phyloP scores from a whole-genome alignment of 1,140 invertebrate genomes.

The Vanessa atalanta region DNA sequence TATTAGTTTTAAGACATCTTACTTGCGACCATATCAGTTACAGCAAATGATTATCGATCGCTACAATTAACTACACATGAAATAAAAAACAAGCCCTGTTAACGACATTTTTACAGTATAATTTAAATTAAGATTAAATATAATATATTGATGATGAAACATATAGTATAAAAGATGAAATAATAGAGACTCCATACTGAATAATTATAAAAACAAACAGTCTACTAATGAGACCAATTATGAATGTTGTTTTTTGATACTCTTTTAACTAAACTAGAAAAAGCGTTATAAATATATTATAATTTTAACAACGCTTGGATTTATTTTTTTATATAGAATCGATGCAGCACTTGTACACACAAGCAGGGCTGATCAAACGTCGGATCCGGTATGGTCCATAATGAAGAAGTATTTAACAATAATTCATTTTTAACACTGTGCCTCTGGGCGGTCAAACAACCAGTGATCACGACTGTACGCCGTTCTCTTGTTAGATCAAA shows the following conservation, averaged over 20 bases:
- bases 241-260: not conserved
- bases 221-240: not conserved
- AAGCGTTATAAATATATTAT: not conserved
- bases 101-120: too few species aligned
- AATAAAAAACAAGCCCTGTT: not conserved
- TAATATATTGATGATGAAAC: too few species aligned
- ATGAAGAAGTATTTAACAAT: not conserved
- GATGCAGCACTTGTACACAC: not conserved
- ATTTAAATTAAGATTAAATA: too few species aligned
- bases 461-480: not conserved
- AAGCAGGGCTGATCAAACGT: not conserved
- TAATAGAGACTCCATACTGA: not conserved
- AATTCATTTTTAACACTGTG: slow-evolving; percentile 2
- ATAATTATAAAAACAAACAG: not conserved
- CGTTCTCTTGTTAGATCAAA: not conserved
- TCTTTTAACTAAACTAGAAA: not conserved
- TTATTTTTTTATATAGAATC: not conserved
- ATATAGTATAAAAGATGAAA: too few species aligned
- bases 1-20: too few species aligned
- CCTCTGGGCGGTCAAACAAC: slow-evolving; percentile 6
- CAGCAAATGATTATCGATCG: too few species aligned
- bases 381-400: not conserved
- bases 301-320: not conserved
- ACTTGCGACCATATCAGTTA: too few species aligned
- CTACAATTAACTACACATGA: too few species aligned